Evolutionary conservation across 2,797 vertebrate genomes (phyloP).

Genomic region (Bradypodion ventrale): DNA sequence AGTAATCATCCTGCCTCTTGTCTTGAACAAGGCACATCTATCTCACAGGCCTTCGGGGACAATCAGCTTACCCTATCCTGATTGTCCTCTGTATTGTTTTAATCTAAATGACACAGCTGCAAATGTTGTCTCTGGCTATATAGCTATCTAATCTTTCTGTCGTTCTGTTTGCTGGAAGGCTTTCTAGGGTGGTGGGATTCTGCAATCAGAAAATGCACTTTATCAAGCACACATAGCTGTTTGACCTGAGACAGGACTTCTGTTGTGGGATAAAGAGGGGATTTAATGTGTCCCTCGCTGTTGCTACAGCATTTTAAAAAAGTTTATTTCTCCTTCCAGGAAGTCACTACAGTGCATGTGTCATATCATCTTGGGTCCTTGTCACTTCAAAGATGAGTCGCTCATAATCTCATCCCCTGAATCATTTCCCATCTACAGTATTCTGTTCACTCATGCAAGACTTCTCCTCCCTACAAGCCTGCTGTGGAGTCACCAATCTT

Average conservation of each 20-base stretch:
- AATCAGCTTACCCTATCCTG: slow-evolving; percentile 54
- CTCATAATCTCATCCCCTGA: background rate
- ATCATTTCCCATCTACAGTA: background rate
- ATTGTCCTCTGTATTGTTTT: slow-evolving; percentile 56
- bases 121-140: slow-evolving; percentile 60
- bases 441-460: background rate
- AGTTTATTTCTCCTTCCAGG: background rate
- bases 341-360: background rate
- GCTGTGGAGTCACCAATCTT: slow-evolving; percentile 17
- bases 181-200: slow-evolving; percentile 51
- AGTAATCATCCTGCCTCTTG: background rate
- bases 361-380: background rate
- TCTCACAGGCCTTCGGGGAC: slow-evolving; percentile 41
- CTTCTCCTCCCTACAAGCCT: background rate
- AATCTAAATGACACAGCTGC: slow-evolving; percentile 49
- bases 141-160: slow-evolving; percentile 59
- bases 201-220: slow-evolving; percentile 21
- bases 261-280: slow-evolving; percentile 7
- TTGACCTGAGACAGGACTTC: slow-evolving; percentile 10
- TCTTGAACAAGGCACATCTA: slow-evolving; percentile 1
- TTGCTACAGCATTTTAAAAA: background rate
- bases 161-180: slow-evolving; percentile 60
- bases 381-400: slow-evolving; percentile 13
- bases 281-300: slow-evolving; percentile 16
- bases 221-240: slow-evolving; percentile 7